Evolutionary conservation across 2,888 invertebrate genomes (phyloP), one percentile per base, ranked within the genome.

Genomic region (Watsonalla cultraria): DNA sequence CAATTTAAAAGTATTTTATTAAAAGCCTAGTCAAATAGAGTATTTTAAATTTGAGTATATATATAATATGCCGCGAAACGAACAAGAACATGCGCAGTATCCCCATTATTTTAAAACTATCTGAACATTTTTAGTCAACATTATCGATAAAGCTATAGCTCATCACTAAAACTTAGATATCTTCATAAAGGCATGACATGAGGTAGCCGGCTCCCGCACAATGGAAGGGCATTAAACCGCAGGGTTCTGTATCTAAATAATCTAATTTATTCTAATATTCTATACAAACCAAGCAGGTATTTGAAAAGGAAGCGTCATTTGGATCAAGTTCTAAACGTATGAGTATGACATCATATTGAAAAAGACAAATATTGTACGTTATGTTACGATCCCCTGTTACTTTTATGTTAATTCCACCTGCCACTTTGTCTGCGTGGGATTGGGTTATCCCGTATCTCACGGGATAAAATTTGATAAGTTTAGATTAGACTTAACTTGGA

Each of bases 241-340:
- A 13, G 50, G 53, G 45, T 45, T 39, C 47, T 53, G n/a, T 50
- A 57, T 53, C 51, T 48, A 47, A 54, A 54, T 39, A 53, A 55
- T 55, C 53, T 52, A 55, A 59, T 59, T 57, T 59, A 59, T 57
- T 57, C 57, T 52, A 57, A 53, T 59, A 54, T 54, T 53, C 51
- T 53, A 57, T 57, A 54, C 49, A 53, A 54, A 58, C 53, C 53
- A 51, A 37, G 0, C 9, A 15, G 9, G 11, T 2, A 39, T 49
- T 42, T 42, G 42, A 42, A 42, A 11, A 5, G 42, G 42, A 42
- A 42, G 5, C 42, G 11, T 5, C 11, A 42, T 11, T 11, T 11
- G 9, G 11, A 42, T 42, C 8, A 5, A 11, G 4, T 37, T 37
- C 42, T 11, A 11, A 5, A 42, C 11, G 42, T 42, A 42, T 11